phyloP scores from a whole-genome alignment of 2,888 invertebrate species.

The Andrena camellia region DNA sequence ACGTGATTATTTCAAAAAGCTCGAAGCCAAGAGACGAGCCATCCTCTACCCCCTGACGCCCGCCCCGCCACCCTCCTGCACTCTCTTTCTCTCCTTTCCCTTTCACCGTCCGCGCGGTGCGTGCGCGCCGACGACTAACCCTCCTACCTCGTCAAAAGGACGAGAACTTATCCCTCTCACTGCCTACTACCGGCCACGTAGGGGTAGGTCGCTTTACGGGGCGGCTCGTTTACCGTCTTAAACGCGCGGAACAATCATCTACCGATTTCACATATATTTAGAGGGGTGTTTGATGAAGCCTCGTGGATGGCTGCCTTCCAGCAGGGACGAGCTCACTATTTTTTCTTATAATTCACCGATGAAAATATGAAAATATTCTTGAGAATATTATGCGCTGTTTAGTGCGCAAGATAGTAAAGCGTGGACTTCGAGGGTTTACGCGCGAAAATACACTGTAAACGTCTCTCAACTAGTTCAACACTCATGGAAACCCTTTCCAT shows the following conservation, averaged over 20 bases:
- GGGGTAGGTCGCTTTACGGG: constrained; percentile 60
- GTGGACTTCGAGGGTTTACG: too few relatives aligned
- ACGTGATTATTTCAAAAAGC: constrained; percentile 82
- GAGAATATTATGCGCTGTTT: background rate
- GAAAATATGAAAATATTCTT: background rate
- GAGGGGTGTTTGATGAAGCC: background rate
- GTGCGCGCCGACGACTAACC: constrained; percentile 23
- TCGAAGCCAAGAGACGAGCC: constrained; percentile 73
- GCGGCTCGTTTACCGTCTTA: constrained; percentile 64
- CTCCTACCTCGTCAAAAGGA: constrained; percentile 43
- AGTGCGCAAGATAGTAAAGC: too few relatives aligned
- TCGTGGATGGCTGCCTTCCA: background rate
- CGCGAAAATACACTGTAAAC: too few relatives aligned
- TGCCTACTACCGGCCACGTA: constrained; percentile 33
- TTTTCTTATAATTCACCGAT: constrained; percentile 3
- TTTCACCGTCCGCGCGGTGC: constrained; percentile 15
- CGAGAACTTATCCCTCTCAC: constrained; percentile 36
- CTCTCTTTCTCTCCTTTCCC: constrained; percentile 15
- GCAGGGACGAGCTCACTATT: background rate
- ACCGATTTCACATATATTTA: constrained; percentile 24
- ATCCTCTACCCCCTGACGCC: background rate
- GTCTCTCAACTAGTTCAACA: too few relatives aligned
- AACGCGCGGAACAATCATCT: constrained; percentile 54
- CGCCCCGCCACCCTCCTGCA: background rate
- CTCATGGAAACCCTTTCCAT: background rate